A percentile compares a stretch with the other conserved stretches of the same genome.
Conservation (phyloP, 2,797 vertebrate species). For the Mormyrus hasselquistii region DNA sequence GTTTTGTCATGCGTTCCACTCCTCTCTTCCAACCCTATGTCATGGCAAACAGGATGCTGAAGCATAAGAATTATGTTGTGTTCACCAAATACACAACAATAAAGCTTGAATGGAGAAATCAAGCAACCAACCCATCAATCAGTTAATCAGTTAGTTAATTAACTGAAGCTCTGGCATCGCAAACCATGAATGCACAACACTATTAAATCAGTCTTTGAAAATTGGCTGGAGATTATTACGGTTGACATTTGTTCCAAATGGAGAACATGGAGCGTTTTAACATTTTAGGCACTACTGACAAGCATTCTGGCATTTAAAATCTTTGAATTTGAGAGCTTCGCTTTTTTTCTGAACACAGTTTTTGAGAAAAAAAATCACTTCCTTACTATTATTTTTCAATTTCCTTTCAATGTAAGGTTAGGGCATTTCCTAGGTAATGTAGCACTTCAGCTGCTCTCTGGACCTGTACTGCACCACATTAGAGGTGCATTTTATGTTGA, state of each 20-base stretch:
- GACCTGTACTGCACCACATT: neutral
- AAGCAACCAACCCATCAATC: neutral
- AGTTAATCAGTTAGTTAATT: neutral
- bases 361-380: neutral
- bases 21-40: neutral
- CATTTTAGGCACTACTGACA: neutral
- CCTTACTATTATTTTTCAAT: constrained; percentile 14
- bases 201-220: constrained; percentile 4
- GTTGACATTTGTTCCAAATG: constrained; percentile 14
- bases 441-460: neutral
- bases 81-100: neutral
- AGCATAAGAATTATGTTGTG: neutral
- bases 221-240: neutral
- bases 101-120: neutral
- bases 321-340: neutral
- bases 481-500: neutral
- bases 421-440: neutral
- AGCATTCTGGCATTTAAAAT: constrained; percentile 9
- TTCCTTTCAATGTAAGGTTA: neutral
- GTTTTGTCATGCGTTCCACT: neutral
- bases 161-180: neutral
- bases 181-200: neutral
- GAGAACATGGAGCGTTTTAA: neutral
- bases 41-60: neutral
- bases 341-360: neutral